Percentiles rank a stretch among this genome's conserved stretches.
phyloP scores from a whole-genome alignment of 2,113 vertebrate genomes.

The Scartelaos histophorus region DNA sequence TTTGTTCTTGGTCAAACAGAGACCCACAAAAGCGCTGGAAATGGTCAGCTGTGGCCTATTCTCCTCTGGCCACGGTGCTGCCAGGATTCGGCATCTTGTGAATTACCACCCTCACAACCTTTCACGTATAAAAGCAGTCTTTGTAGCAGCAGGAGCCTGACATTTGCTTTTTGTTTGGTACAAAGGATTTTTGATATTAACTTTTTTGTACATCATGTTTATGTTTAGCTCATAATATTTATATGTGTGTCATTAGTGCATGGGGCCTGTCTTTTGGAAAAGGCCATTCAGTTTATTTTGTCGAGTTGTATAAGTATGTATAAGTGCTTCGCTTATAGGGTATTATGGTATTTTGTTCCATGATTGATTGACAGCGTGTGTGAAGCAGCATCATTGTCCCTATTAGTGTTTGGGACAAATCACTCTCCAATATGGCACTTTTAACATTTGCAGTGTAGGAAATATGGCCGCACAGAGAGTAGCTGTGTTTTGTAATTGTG shows the following conservation, averaged over 20 bases:
- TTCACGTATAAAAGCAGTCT: slow-evolving; percentile 69
- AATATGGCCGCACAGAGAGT: slow-evolving; percentile 46
- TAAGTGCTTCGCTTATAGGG: slow-evolving; percentile 43
- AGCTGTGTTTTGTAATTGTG: slow-evolving; percentile 38
- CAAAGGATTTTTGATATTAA: slow-evolving; percentile 60
- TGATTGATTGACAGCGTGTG: slow-evolving; percentile 42
- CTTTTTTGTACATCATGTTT: slow-evolving; percentile 52
- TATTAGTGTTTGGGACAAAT: slow-evolving; percentile 31
- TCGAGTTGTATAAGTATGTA: slow-evolving; percentile 48
- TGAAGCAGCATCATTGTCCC: slow-evolving; percentile 32
- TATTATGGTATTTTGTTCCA: slow-evolving; percentile 40
- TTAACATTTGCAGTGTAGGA: slow-evolving; percentile 58
- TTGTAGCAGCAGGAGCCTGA: slow-evolving; percentile 69
- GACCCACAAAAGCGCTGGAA: slow-evolving; percentile 70
- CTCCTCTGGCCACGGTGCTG: slow-evolving; percentile 63
- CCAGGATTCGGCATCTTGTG: slow-evolving; percentile 64
- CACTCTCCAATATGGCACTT: slow-evolving; percentile 45
- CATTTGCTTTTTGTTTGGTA: slow-evolving; percentile 68
- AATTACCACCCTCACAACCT: slow-evolving; percentile 71
- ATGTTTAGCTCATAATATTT: slow-evolving; percentile 40
- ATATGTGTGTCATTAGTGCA: slow-evolving; percentile 45
- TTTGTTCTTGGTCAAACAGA: slow-evolving; percentile 77
- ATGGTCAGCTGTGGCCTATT: slow-evolving; percentile 58
- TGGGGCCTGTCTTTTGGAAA: slow-evolving; percentile 47
- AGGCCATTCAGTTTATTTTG: slow-evolving; percentile 51